Conservation (phyloP, 2,888 invertebrate species). For the Agrotis ipsilon region DNA sequence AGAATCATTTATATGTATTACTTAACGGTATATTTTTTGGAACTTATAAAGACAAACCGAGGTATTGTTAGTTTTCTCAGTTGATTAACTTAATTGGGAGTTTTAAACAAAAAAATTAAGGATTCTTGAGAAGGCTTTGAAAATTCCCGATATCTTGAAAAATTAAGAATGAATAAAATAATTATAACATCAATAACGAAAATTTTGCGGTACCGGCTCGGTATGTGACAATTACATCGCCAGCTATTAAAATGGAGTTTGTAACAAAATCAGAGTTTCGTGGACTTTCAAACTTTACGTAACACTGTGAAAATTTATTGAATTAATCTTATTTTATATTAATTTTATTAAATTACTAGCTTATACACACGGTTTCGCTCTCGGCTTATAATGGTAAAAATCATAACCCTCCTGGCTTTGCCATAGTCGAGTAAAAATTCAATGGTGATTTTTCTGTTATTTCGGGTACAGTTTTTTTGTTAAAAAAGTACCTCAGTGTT, state of each 20-base stretch:
- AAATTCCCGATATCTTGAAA: not conserved
- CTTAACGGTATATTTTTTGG: not conserved
- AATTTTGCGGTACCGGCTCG: conserved; percentile 9
- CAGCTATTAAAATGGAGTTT: not conserved
- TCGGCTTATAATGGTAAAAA: no score
- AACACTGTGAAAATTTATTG: no score
- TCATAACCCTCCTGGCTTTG: no score
- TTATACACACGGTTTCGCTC: no score
- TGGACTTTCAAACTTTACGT: not conserved
- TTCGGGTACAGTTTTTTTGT: no score
- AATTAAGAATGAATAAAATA: not conserved
- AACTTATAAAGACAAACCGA: not conserved
- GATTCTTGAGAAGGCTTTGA: conserved; percentile 5
- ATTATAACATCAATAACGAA: not conserved
- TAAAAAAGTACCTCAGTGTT: no score
- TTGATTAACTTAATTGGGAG: not conserved
- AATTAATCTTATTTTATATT: no score
- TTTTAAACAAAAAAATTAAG: not conserved
- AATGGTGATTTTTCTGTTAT: no score
- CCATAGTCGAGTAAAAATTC: no score
- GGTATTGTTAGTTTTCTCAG: not conserved
- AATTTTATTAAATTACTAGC: no score
- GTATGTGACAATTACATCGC: not conserved
- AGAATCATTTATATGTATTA: not conserved
- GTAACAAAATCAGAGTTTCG: not conserved